Conservation (phyloP, 2,113 vertebrate genomes). For the Perca fluviatilis region DNA sequence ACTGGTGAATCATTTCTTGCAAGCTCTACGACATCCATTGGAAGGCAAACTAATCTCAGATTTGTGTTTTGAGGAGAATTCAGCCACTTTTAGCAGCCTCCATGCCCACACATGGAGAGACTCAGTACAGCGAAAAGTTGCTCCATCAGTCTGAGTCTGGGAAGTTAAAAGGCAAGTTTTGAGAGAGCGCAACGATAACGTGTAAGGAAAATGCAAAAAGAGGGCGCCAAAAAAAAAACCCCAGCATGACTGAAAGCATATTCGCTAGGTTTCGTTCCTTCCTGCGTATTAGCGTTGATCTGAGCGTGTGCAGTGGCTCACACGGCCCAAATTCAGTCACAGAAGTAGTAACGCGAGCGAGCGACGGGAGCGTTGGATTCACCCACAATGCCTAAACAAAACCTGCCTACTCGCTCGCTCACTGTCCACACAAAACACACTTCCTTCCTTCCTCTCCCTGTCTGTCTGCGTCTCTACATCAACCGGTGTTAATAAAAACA, state of each 20-base stretch:
- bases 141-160: constrained; percentile 24
- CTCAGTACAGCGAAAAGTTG: neutral
- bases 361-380: neutral
- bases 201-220: constrained; percentile 68
- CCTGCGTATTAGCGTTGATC: constrained; percentile 27
- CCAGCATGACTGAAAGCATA: constrained; percentile 21
- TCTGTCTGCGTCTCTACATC: constrained; percentile 68
- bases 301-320: constrained; percentile 33
- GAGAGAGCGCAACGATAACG: constrained; percentile 57
- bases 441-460: constrained; percentile 23
- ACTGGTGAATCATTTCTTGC: neutral
- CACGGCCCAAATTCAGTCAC: constrained; percentile 32
- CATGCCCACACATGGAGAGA: constrained; percentile 15
- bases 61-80: constrained; percentile 47
- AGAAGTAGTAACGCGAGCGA: neutral
- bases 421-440: constrained; percentile 12
- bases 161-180: constrained; percentile 56
- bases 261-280: constrained; percentile 49
- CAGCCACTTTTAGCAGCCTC: constrained; percentile 37
- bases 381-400: neutral
- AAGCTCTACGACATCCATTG: neutral
- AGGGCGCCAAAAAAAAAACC: constrained; percentile 38
- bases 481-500: constrained; percentile 51
- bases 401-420: neutral
- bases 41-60: neutral